Conservation (phyloP, 2,888 invertebrate genomes). For the Drosophila limbata region DNA sequence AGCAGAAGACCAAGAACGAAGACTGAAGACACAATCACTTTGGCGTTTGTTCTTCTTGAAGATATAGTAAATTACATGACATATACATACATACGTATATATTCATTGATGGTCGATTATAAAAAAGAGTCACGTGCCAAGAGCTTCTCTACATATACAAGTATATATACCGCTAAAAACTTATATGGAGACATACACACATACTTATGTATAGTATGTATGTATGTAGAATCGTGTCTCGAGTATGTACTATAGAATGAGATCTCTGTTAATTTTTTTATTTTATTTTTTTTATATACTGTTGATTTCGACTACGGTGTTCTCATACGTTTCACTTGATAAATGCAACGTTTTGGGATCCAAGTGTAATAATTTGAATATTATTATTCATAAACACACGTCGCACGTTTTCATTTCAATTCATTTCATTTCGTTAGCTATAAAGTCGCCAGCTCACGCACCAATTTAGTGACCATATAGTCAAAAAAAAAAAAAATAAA, state of each 20-base stretch:
- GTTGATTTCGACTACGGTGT: too few relatives aligned
- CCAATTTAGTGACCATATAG: slow-evolving; percentile 56
- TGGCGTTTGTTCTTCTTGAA: slow-evolving; percentile 14
- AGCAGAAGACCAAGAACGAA: background rate
- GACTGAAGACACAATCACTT: slow-evolving; percentile 1
- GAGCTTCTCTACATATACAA: slow-evolving; percentile 22
- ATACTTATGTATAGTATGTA: too few relatives aligned
- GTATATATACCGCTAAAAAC: slow-evolving; percentile 31
- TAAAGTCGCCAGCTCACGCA: slow-evolving; percentile 61
- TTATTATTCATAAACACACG: slow-evolving; percentile 75
- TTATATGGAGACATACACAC: slow-evolving; percentile 20
- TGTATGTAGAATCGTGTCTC: slow-evolving; percentile 9
- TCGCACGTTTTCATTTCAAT: slow-evolving; percentile 45
- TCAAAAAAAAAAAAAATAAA: slow-evolving; percentile 40
- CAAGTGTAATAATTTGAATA: slow-evolving; percentile 66
- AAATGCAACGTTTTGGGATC: slow-evolving; percentile 39
- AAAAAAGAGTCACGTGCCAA: slow-evolving; percentile 74
- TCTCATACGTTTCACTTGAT: slow-evolving; percentile 12
- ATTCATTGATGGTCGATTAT: slow-evolving; percentile 59
- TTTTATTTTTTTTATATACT: too few relatives aligned
- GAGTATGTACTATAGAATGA: slow-evolving; percentile 12
- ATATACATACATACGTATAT: background rate
- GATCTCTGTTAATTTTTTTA: slow-evolving; percentile 26
- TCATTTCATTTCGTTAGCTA: slow-evolving; percentile 52
- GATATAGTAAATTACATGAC: slow-evolving; percentile 7